Percentiles rank a stretch among this genome's conserved stretches.
These are phyloP conservation scores for Paratilapia polleni DNA, from an alignment of 2,113 vertebrate species.

Conservation along the genomic window DNA sequence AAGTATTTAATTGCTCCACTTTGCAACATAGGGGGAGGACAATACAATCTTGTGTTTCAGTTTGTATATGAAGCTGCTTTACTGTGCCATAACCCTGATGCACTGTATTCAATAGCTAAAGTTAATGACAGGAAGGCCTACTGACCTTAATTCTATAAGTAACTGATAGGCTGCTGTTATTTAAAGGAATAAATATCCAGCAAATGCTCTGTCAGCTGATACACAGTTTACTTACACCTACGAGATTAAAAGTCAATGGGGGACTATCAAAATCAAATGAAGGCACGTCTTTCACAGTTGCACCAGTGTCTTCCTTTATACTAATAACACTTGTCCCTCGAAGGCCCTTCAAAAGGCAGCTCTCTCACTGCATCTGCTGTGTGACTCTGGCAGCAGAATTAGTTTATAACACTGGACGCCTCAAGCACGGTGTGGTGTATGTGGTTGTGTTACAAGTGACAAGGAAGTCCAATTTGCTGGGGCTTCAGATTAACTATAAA, in stretches of 20 bases:
- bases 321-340: conserved; percentile 20
- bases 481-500: conserved; percentile 43
- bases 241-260: background rate
- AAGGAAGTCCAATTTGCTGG: conserved; percentile 3
- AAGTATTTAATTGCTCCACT: background rate
- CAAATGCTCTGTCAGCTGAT: background rate
- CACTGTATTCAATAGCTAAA: background rate
- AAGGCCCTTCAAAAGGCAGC: conserved; percentile 12
- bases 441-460: conserved; percentile 31
- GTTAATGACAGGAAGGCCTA: background rate
- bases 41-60: background rate
- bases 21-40: background rate
- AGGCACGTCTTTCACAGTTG: background rate
- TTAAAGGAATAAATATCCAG: no score
- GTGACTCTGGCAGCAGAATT: conserved; percentile 22
- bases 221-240: background rate
- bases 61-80: background rate
- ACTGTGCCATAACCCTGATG: background rate
- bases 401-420: conserved; percentile 39
- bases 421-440: conserved; percentile 13
- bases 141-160: background rate
- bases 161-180: background rate
- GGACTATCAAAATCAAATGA: background rate
- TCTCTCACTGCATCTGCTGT: conserved; percentile 28
- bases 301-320: background rate